Percentiles rank a stretch among this genome's conserved stretches.
phyloP scores from a whole-genome alignment of 30 jellyfish, hydroid and myxozoan genomes.

The Sanderia malayensis region DNA sequence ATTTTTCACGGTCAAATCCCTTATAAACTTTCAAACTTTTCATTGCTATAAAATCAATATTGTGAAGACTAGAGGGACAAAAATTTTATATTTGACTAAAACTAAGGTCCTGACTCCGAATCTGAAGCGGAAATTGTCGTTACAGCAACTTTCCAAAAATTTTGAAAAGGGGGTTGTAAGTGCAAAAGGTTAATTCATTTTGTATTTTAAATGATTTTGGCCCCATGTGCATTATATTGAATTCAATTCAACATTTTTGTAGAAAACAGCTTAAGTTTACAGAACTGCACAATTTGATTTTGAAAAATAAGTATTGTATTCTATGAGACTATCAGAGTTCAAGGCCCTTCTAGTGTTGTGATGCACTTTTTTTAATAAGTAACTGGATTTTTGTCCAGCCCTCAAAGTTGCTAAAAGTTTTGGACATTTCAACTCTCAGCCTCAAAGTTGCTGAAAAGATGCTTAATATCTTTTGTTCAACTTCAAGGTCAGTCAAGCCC shows the following conservation, averaged over 20 bases:
- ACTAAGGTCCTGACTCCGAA: neutral
- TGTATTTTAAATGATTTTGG: neutral
- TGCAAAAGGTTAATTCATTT: neutral
- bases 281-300: neutral
- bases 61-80: neutral
- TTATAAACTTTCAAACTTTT: neutral
- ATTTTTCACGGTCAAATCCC: neutral
- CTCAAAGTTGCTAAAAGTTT: neutral
- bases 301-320: neutral
- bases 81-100: neutral
- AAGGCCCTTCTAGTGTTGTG: neutral
- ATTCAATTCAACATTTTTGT: neutral
- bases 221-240: neutral
- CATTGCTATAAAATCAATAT: neutral
- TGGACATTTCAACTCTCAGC: neutral
- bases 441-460: neutral
- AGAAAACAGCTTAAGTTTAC: neutral
- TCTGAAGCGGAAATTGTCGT: neutral
- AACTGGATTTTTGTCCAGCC: constrained; percentile 4
- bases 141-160: neutral
- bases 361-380: neutral
- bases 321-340: neutral
- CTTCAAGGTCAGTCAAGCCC: constrained; percentile 3
- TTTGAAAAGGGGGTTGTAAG: neutral
- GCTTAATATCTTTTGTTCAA: neutral